These are phyloP conservation scores for Potamilus streckersoni DNA, from an alignment of 1,140 invertebrate genomes.

Conservation along the genomic window DNA sequence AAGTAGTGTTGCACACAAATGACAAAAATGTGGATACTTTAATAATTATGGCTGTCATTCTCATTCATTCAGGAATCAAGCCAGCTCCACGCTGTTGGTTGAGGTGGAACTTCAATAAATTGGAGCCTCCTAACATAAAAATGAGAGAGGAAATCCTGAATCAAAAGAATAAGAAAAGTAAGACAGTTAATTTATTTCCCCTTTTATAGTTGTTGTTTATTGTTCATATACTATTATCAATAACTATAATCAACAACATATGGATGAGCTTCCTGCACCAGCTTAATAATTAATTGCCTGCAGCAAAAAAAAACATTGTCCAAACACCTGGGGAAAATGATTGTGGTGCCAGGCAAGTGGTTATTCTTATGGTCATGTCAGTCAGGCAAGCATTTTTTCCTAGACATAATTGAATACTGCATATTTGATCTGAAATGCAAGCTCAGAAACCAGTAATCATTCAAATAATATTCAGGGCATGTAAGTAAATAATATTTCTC, in stretches of 20 bases:
- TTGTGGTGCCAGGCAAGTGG: too few relatives aligned
- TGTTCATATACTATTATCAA: background rate
- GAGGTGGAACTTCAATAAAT: constrained; percentile 56
- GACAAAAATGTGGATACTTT: too few relatives aligned
- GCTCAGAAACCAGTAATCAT: too few relatives aligned
- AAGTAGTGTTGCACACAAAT: too few relatives aligned
- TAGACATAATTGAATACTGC: too few relatives aligned
- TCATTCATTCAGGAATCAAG: constrained; percentile 46
- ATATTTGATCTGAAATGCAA: too few relatives aligned
- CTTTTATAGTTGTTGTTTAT: background rate
- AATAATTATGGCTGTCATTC: too few relatives aligned
- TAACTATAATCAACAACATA: background rate
- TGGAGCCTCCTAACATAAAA: constrained; percentile 63
- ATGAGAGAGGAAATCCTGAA: constrained; percentile 58
- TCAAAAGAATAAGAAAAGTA: constrained; percentile 56
- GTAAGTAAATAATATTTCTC: too few relatives aligned
- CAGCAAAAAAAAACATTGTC: background rate
- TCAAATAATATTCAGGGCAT: too few relatives aligned
- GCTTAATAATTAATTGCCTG: background rate
- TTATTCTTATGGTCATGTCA: too few relatives aligned
- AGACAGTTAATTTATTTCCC: constrained; percentile 4
- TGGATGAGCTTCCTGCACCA: background rate
- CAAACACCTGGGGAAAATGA: too few relatives aligned
- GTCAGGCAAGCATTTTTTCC: too few relatives aligned
- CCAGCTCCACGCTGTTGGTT: constrained; percentile 59